phyloP scores from a whole-genome alignment of 2,797 vertebrate genomes.

The Pteronotus mesoamericanus region DNA sequence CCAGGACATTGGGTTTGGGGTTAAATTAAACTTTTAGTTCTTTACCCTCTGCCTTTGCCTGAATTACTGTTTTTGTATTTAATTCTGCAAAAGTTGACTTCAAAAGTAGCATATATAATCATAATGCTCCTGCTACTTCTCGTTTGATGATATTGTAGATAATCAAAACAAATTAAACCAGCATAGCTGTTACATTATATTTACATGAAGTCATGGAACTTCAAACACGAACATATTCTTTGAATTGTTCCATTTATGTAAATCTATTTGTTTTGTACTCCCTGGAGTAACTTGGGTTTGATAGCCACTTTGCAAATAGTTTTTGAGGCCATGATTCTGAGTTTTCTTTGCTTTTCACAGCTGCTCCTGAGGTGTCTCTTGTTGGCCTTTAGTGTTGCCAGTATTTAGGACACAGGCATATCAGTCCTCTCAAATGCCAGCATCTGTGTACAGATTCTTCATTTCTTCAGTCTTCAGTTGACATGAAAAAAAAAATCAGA shows the following conservation, averaged over 20 bases:
- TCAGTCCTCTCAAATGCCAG: neutral
- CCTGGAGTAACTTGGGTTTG: neutral
- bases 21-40: constrained; percentile 8
- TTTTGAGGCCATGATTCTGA: neutral
- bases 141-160: neutral
- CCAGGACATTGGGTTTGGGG: neutral
- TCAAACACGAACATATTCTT: neutral
- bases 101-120: neutral
- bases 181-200: neutral
- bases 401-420: neutral
- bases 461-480: neutral
- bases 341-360: neutral
- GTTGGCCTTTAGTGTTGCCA: neutral
- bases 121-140: neutral
- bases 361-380: neutral
- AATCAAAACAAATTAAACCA: neutral
- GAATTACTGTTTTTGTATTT: neutral
- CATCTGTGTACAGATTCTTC: neutral
- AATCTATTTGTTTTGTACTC: neutral
- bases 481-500: neutral
- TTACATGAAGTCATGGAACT: neutral
- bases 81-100: neutral
- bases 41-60: neutral
- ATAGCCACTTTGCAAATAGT: neutral
- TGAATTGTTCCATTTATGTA: neutral